These are phyloP conservation scores for Anabas testudineus DNA, from an alignment of 2,797 vertebrate species.

Conservation along the genomic window DNA sequence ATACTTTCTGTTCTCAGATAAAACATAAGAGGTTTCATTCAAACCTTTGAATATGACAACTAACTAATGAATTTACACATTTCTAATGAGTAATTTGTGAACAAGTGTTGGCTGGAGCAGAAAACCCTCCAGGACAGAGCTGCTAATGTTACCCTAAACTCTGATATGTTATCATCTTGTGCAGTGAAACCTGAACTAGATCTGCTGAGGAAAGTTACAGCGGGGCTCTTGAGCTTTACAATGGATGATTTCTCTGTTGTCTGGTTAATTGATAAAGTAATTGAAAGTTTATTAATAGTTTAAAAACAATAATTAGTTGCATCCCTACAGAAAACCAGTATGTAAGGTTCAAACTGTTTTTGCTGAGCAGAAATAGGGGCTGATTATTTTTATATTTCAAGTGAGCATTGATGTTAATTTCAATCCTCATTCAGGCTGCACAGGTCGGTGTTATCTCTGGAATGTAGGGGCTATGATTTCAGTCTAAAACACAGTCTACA, in stretches of 20 bases:
- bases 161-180: no score
- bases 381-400: not conserved
- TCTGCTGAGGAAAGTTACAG: no score
- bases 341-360: not conserved
- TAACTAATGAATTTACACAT: no score
- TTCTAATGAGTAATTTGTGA: no score
- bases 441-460: slow-evolving; percentile 32
- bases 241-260: no score
- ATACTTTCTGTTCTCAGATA: no score
- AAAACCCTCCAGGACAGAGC: not conserved
- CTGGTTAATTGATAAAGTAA: no score
- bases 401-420: slow-evolving; percentile 11
- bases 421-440: slow-evolving; percentile 12
- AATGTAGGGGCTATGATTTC: slow-evolving; percentile 23
- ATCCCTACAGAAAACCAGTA: not conserved
- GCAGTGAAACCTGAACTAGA: no score
- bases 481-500: slow-evolving; percentile 7
- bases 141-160: not conserved
- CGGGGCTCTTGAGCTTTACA: no score
- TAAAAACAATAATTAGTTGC: not conserved
- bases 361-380: slow-evolving; percentile 1
- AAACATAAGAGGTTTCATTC: no score
- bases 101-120: not conserved
- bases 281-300: not conserved
- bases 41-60: no score